phyloP scores from a whole-genome alignment of 2,113 vertebrate species.

The Thermophis baileyi region DNA sequence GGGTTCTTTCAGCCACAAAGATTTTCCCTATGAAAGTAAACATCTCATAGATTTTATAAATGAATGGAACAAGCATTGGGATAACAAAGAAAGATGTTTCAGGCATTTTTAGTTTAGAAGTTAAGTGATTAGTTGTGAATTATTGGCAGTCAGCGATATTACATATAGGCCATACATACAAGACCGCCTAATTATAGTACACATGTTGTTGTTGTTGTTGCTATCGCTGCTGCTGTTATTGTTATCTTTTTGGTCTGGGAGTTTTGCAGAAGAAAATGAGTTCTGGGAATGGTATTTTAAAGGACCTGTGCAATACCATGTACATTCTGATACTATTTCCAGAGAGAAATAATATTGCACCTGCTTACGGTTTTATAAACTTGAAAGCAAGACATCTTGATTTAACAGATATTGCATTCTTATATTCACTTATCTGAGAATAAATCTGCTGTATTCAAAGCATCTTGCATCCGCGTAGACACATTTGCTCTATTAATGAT shows the following conservation, averaged over 20 bases:
- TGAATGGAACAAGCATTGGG: neutral
- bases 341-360: neutral
- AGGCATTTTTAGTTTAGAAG: neutral
- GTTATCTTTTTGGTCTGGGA: neutral
- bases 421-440: neutral
- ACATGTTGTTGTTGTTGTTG: neutral
- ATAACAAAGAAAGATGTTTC: neutral
- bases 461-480: neutral
- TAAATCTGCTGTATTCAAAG: neutral
- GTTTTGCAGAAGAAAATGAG: neutral
- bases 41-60: neutral
- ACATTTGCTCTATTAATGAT: neutral
- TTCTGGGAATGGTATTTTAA: neutral
- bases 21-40: neutral
- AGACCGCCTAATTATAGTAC: neutral
- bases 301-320: neutral
- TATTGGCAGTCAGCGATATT: neutral
- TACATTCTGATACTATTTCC: neutral
- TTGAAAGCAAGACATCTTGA: neutral
- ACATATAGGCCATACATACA: neutral
- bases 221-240: neutral
- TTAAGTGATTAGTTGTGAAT: neutral
- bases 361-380: neutral
- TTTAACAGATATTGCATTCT: neutral
- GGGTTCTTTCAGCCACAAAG: neutral